Evolutionary conservation across 2,888 invertebrate genomes (phyloP), one percentile per base, ranked within the genome.

Genomic region (Mactromeris polynyma): DNA sequence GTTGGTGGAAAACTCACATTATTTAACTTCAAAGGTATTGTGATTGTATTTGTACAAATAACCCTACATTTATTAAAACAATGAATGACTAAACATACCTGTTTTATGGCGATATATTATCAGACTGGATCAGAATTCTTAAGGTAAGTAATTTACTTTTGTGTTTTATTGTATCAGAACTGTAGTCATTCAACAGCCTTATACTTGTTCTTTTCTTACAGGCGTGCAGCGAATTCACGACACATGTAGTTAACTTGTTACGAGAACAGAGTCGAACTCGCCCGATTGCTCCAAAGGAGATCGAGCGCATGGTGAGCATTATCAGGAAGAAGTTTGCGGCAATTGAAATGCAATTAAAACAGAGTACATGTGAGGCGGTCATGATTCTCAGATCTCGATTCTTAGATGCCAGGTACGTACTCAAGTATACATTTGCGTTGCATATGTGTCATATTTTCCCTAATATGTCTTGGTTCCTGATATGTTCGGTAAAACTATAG

Each of bases 161-260:
- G 46, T 46, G 46, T 11, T 46, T 46, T 46, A 46, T 46, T 17
- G 1, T 46, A 4, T 46, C 3, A 4, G 1, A 46, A 46, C 46
- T 46, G 17, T 46, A 17, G 14, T 46, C 14, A 11, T 17, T 46
- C 17, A 46, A 64, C 58, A 26, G 11, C n/a, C 58, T n/a, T 64
- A 64, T 9, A 64, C 9, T 6, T 64, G 9, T 73, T 73, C 73
- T 79, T 64, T 83, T 73, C 81, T 89, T 91, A 77, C 97, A 98
- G 98, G 99, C 99, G n/a, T 99, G 99, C 97, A 99, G 99, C 97
- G 99, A 99, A 97, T 99, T 99, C 97, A 99, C 99, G 89, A 99
- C 99, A n/a, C 99, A 99, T 97, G 99, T 99, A 94, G 99, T 99
- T 98, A 99, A 99, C 97, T 97, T 99, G 95, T 97, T 99, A 93